Evolutionary conservation across 2,888 invertebrate species (phyloP).

Genomic region (Therioaphis trifolii): DNA sequence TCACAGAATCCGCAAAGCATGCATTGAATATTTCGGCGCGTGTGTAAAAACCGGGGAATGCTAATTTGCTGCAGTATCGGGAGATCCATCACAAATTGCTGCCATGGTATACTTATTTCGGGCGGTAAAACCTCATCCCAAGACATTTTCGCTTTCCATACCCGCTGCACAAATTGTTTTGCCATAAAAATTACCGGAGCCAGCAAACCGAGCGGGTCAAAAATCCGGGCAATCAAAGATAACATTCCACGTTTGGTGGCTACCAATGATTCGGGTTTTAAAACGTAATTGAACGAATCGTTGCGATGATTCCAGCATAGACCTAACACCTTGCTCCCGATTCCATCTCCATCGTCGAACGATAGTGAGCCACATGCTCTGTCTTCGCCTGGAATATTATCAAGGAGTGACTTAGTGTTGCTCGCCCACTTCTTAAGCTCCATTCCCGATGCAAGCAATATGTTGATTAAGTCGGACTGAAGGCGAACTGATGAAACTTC

Average conservation of each 20-base stretch:
- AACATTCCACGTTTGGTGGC: too few species aligned
- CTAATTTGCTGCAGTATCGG: too few species aligned
- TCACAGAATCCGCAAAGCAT: too few species aligned
- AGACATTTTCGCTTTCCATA: not conserved
- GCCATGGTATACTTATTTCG: too few species aligned
- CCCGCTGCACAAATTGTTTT: constrained; percentile 15
- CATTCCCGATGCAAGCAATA: constrained; percentile 61
- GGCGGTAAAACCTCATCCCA: not conserved
- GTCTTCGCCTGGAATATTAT: not conserved
- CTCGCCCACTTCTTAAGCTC: constrained; percentile 66
- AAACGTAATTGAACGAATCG: not conserved
- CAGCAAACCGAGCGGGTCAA: too few species aligned
- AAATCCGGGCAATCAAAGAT: too few species aligned
- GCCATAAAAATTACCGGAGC: constrained; percentile 47
- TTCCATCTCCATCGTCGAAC: not conserved
- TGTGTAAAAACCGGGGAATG: too few species aligned
- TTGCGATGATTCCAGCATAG: constrained; percentile 22
- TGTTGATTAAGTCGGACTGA: not conserved
- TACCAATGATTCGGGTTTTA: not conserved
- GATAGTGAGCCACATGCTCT: not conserved
- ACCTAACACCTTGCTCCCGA: constrained; percentile 14
- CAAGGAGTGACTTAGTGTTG: constrained; percentile 54
- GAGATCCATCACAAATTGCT: too few species aligned
- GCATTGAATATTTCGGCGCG: too few species aligned
- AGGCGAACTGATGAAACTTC: constrained; percentile 61